phyloP scores from a whole-genome alignment of 1,140 invertebrate genomes.

The Drosophila punjabiensis region DNA sequence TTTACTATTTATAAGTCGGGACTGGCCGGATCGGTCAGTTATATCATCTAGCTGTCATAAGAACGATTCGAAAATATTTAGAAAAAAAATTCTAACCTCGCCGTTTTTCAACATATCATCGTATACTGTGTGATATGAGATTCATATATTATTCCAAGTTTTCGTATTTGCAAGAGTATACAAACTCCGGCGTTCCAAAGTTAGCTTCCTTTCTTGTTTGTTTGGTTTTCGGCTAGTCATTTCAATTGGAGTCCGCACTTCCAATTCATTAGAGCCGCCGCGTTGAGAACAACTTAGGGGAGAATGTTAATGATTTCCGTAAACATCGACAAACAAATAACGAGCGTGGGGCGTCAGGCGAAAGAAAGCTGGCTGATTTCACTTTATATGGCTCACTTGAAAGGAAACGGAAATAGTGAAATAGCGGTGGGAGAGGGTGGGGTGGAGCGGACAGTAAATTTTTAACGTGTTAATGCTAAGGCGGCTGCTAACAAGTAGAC shows the following conservation, averaged over 20 bases:
- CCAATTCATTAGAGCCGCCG: constrained; percentile 59
- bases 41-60: too few relatives aligned
- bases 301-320: constrained; percentile 68
- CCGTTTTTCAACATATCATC: too few relatives aligned
- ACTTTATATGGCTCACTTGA: constrained; percentile 62
- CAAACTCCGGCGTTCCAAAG: too few relatives aligned
- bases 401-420: constrained; percentile 60
- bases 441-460: constrained; percentile 31
- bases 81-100: too few relatives aligned
- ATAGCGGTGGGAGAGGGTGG: background rate
- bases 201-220: background rate
- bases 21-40: too few relatives aligned
- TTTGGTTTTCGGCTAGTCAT: background rate
- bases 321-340: constrained; percentile 66
- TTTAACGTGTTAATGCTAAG: constrained; percentile 79
- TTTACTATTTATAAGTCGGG: background rate
- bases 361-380: constrained; percentile 60
- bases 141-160: too few relatives aligned
- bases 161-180: too few relatives aligned
- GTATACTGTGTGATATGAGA: too few relatives aligned
- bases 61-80: too few relatives aligned
- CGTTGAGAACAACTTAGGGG: background rate
- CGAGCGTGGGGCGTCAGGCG: constrained; percentile 25
- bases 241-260: constrained; percentile 12
- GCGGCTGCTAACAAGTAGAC: constrained; percentile 74